Conservation (phyloP, 2,113 vertebrate genomes). For the Gambusia holbrooki region DNA sequence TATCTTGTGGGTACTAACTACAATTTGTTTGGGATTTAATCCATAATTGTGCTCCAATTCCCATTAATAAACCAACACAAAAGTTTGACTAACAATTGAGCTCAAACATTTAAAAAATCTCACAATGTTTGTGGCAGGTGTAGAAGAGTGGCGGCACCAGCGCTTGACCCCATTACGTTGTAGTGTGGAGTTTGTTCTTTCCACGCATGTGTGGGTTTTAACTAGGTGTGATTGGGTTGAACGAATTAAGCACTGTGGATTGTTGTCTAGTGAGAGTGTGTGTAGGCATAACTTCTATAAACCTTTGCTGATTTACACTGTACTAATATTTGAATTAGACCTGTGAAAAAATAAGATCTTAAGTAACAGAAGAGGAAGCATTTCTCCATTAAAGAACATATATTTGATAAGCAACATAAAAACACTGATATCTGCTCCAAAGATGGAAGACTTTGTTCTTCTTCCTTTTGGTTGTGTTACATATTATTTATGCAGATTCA, state of each 20-base stretch:
- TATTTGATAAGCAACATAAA: too few relatives aligned
- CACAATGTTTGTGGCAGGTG: not conserved
- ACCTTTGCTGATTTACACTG: not conserved
- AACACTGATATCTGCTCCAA: too few relatives aligned
- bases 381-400: too few relatives aligned
- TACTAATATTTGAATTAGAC: not conserved
- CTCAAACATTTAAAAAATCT: not conserved
- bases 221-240: not conserved
- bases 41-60: not conserved
- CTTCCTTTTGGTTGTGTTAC: too few relatives aligned
- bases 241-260: not conserved
- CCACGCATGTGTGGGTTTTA: not conserved
- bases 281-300: not conserved
- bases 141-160: not conserved
- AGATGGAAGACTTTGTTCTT: too few relatives aligned
- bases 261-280: not conserved
- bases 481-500: too few relatives aligned
- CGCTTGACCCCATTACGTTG: not conserved
- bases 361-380: too few relatives aligned
- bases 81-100: not conserved
- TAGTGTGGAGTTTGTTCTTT: not conserved
- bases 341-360: not conserved
- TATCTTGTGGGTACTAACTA: conserved; percentile 1
- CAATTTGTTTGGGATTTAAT: not conserved
- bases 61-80: not conserved